Conservation (phyloP, 2,888 invertebrate species). For the Dicycla oo region DNA sequence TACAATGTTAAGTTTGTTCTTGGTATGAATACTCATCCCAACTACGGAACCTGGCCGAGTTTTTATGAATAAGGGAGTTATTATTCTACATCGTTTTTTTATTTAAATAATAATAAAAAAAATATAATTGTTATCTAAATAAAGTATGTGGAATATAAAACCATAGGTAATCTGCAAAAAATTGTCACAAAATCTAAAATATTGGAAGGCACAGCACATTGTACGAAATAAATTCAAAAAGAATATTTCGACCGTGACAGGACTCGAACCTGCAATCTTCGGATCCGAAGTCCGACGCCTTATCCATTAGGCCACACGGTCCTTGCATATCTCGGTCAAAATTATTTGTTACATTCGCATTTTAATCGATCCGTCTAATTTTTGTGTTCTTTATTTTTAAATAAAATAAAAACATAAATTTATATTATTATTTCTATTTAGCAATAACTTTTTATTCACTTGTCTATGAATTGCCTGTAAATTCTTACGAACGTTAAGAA, state of each 20-base stretch:
- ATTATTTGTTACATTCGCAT: conserved; percentile 55
- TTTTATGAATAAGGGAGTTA: too few species aligned
- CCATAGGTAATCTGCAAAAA: background rate
- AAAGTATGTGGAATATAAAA: background rate
- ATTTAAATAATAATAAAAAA: too few species aligned
- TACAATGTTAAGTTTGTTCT: too few species aligned
- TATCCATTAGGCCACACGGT: conserved; percentile 93
- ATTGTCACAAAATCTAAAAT: background rate
- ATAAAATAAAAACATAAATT: background rate
- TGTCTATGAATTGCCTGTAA: too few species aligned
- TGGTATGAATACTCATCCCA: too few species aligned
- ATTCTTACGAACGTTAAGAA: background rate
- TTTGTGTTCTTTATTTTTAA: background rate
- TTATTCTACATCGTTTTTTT: too few species aligned
- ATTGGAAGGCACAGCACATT: background rate
- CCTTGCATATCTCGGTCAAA: conserved; percentile 57
- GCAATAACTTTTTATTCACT: background rate
- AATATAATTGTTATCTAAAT: too few species aligned
- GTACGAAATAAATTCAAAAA: conserved; percentile 37
- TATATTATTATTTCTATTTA: background rate
- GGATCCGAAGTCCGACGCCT: conserved; percentile 94
- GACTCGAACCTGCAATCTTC: conserved; percentile 94
- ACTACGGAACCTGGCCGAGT: too few species aligned
- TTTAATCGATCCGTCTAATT: conserved; percentile 69
- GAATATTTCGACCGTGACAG: conserved; percentile 91